phyloP scores from a whole-genome alignment of 2,797 vertebrate genomes.

The Sylvia borin region DNA sequence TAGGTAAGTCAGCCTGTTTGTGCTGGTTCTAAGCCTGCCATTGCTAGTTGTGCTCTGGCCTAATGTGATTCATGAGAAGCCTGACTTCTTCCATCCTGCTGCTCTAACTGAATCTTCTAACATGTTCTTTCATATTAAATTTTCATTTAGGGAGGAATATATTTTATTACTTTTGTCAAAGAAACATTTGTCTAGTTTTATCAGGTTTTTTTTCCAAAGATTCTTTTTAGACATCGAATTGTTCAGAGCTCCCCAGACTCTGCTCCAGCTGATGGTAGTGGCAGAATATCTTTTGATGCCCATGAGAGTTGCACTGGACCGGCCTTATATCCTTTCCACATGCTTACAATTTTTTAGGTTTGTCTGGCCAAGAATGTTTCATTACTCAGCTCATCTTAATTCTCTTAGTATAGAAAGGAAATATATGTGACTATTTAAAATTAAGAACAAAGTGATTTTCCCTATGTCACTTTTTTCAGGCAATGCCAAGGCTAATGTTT shows the following conservation, averaged over 20 bases:
- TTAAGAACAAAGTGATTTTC: not conserved
- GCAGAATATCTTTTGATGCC: not conserved
- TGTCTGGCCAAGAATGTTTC: not conserved
- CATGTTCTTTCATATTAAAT: not conserved
- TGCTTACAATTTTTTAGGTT: not conserved
- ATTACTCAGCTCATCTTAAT: not conserved
- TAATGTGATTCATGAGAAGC: not conserved
- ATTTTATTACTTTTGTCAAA: not conserved
- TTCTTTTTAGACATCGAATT: not conserved
- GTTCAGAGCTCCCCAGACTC: not conserved
- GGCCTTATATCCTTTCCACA: not conserved
- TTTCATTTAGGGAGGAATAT: not conserved
- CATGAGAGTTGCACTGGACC: not conserved
- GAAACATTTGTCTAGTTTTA: not conserved
- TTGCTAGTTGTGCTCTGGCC: rapidly evolving
- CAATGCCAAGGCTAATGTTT: not conserved
- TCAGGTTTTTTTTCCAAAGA: not conserved
- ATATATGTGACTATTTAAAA: not conserved
- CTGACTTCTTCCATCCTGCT: not conserved
- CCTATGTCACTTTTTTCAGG: not conserved
- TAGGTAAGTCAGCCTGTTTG: not conserved
- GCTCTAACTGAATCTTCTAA: not conserved
- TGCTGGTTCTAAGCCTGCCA: not conserved
- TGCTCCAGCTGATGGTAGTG: not conserved
- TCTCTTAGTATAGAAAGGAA: not conserved